phyloP scores from a whole-genome alignment of 2,888 invertebrate genomes.

The Cheilosia vernalis region DNA sequence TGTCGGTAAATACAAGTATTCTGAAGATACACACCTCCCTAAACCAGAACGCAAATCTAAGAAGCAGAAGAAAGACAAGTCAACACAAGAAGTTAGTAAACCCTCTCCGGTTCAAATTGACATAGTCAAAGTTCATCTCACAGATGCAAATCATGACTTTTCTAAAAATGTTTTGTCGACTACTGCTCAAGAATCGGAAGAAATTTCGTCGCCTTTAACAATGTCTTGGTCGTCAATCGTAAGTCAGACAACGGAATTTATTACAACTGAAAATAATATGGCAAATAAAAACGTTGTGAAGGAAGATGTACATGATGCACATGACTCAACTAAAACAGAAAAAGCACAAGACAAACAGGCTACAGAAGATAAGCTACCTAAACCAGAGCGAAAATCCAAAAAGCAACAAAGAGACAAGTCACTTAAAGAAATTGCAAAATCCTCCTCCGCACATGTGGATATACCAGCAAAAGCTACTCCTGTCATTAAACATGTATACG shows the following conservation, averaged over 20 bases:
- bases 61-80: background rate
- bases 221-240: conserved; percentile 51
- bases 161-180: background rate
- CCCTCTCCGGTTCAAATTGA: background rate
- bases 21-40: too few relatives aligned
- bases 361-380: background rate
- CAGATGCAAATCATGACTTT: background rate
- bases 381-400: conserved; percentile 22
- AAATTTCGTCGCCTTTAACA: background rate
- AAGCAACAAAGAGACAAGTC: background rate
- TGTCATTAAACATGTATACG: background rate
- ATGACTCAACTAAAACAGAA: background rate
- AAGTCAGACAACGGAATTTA: conserved; percentile 23
- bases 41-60: background rate
- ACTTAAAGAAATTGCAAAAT: background rate
- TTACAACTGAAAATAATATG: background rate
- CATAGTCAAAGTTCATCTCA: background rate
- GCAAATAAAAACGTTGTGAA: background rate
- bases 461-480: too few relatives aligned
- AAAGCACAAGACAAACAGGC: background rate
- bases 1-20: background rate
- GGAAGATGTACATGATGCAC: background rate
- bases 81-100: background rate
- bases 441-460: background rate
- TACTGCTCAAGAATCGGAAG: background rate